phyloP scores from a whole-genome alignment of 2,113 vertebrate species.

The Uropsilus gracilis region DNA sequence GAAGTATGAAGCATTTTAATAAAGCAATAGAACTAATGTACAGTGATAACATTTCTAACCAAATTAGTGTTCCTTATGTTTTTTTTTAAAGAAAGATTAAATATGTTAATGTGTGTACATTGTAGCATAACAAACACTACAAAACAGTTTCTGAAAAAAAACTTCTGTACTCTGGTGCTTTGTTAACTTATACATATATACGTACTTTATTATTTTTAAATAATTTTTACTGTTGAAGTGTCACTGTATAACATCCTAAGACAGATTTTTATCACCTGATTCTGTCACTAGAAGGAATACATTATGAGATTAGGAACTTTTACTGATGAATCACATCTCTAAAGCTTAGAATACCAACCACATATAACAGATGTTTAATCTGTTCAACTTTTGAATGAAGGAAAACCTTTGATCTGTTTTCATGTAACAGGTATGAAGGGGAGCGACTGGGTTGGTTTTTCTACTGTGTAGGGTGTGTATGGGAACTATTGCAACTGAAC shows the following conservation, averaged over 20 bases:
- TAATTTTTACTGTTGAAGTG: too few relatives aligned
- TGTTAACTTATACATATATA: too few relatives aligned
- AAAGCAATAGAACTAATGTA: constrained; percentile 26
- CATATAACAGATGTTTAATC: background rate
- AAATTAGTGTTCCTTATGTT: background rate
- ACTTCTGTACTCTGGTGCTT: too few relatives aligned
- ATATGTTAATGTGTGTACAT: too few relatives aligned
- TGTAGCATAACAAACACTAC: too few relatives aligned
- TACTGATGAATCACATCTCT: background rate
- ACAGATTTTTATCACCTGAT: background rate
- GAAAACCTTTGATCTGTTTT: background rate
- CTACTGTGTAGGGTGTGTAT: background rate
- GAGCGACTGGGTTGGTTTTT: background rate
- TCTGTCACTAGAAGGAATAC: background rate
- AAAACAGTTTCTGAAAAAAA: too few relatives aligned
- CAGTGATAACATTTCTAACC: background rate
- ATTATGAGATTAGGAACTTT: background rate
- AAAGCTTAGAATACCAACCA: background rate
- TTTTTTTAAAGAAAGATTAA: background rate
- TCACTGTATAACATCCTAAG: background rate
- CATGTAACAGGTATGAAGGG: background rate
- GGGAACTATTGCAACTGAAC: background rate
- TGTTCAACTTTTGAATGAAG: background rate
- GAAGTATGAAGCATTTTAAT: constrained; percentile 18
- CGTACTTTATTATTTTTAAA: too few relatives aligned